Percentiles rank a stretch among this genome's conserved stretches.
Evolutionary conservation across 2,888 invertebrate genomes (phyloP).

Genomic region (Erebia ligea): DNA sequence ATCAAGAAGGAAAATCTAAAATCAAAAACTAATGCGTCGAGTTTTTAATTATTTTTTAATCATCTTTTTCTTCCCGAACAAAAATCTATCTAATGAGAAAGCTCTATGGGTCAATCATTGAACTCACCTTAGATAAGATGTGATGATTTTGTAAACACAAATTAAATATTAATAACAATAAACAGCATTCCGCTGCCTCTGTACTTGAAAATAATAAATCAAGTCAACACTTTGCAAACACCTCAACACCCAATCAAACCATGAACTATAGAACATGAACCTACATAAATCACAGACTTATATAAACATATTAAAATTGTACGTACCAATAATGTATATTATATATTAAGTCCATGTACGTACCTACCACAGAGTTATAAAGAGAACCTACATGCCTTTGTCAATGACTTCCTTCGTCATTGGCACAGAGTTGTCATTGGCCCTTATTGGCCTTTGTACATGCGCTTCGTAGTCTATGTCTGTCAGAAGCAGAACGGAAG

Average conservation of each 20-base stretch:
- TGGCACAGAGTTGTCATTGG: too few species aligned
- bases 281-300: too few species aligned
- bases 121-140: slow-evolving; percentile 61
- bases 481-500: too few species aligned
- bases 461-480: too few species aligned
- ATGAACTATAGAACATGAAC: slow-evolving; percentile 56
- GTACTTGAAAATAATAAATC: slow-evolving; percentile 59
- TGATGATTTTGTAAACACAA: slow-evolving; percentile 63
- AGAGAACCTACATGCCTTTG: too few species aligned
- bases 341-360: too few species aligned
- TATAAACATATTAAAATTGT: too few species aligned
- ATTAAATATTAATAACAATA: slow-evolving; percentile 72
- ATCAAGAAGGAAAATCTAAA: slow-evolving; percentile 56
- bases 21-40: slow-evolving; percentile 62
- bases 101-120: slow-evolving; percentile 19
- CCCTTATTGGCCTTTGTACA: too few species aligned
- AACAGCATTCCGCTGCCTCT: slow-evolving; percentile 78
- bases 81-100: slow-evolving; percentile 29
- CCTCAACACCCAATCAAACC: slow-evolving; percentile 76
- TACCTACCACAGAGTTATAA: too few species aligned
- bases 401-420: too few species aligned
- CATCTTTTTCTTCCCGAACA: slow-evolving; percentile 18
- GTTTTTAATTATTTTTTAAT: slow-evolving; percentile 44
- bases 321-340: too few species aligned
- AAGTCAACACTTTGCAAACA: slow-evolving; percentile 75